Evolutionary conservation across 2,797 vertebrate genomes (phyloP).

Genomic region (Anableps anableps): DNA sequence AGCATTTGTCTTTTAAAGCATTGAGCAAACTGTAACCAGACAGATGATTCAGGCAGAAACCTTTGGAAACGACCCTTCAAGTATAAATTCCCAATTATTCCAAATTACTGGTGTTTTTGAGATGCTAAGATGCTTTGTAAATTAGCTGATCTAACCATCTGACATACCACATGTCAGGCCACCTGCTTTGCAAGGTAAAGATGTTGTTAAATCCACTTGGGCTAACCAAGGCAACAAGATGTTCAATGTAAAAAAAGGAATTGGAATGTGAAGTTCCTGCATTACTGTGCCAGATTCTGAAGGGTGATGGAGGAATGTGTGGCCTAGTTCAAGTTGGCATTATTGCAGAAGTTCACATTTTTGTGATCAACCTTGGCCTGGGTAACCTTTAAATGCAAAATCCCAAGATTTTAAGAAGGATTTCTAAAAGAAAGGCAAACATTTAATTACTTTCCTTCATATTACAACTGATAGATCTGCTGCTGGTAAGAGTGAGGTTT

Average conservation of each 20-base stretch:
- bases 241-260: background rate
- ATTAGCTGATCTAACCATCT: background rate
- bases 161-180: background rate
- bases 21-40: background rate
- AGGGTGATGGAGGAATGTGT: slow-evolving; percentile 49
- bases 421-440: slow-evolving; percentile 12
- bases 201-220: background rate
- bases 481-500: slow-evolving; percentile 20
- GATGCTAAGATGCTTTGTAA: background rate
- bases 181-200: background rate
- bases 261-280: background rate
- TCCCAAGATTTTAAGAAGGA: slow-evolving; percentile 51
- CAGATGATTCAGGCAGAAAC: background rate
- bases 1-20: background rate
- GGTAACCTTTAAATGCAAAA: slow-evolving; percentile 57
- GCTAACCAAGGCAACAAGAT: background rate
- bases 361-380: slow-evolving; percentile 53
- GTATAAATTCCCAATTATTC: background rate
- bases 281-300: slow-evolving; percentile 8
- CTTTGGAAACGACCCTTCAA: background rate
- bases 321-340: slow-evolving; percentile 67
- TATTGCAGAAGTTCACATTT: slow-evolving; percentile 66
- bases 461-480: slow-evolving; percentile 18
- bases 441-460: slow-evolving; percentile 13
- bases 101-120: background rate